phyloP scores from a whole-genome alignment of 2,888 invertebrate genomes.

The Chesias legatella region DNA sequence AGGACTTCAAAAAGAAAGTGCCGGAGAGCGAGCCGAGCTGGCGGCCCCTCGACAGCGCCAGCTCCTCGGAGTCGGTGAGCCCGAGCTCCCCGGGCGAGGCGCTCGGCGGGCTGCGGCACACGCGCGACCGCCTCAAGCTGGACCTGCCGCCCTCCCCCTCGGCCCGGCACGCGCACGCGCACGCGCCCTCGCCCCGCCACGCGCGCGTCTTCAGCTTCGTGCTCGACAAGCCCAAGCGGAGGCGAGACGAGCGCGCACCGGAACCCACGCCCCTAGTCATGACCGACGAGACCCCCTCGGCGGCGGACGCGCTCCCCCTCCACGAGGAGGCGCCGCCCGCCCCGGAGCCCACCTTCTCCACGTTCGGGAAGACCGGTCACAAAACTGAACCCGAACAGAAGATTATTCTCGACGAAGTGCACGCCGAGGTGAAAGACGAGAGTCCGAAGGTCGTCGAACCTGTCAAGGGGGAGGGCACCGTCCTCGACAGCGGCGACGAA shows the following conservation, averaged over 20 bases:
- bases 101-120: constrained; percentile 86
- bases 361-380: constrained; percentile 77
- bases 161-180: constrained; percentile 71
- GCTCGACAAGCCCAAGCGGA: constrained; percentile 61
- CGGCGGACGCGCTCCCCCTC: constrained; percentile 46
- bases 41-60: constrained; percentile 59
- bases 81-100: constrained; percentile 68
- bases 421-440: constrained; percentile 42
- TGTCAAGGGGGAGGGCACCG: constrained; percentile 80
- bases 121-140: constrained; percentile 85
- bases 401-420: constrained; percentile 48
- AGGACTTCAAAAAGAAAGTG: constrained; percentile 54
- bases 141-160: constrained; percentile 82
- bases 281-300: constrained; percentile 67
- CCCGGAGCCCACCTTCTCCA: constrained; percentile 79
- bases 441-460: constrained; percentile 52
- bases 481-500: constrained; percentile 83
- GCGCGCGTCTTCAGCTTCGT: constrained; percentile 67
- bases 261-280: constrained; percentile 66
- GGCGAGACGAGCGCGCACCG: constrained; percentile 35
- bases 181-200: constrained; percentile 63
- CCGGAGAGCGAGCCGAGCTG: constrained; percentile 44
- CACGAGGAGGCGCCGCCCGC: constrained; percentile 44
- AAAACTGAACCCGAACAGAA: constrained; percentile 50
- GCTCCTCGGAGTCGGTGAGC: constrained; percentile 69